Conservation (phyloP, 2,888 invertebrate species). For the Salticus scenicus region DNA sequence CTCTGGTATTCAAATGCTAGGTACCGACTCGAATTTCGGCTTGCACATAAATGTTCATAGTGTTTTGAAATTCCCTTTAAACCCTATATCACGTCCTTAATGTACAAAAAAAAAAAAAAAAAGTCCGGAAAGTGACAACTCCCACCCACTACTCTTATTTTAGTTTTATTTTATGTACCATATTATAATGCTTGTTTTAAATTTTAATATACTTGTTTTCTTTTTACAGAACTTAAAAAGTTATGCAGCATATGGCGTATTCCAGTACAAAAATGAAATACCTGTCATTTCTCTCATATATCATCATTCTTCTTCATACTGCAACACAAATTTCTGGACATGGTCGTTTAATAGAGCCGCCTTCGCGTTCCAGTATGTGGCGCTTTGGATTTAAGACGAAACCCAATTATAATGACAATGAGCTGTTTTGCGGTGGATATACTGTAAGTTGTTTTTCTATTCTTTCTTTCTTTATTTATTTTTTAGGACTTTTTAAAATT, state of each 20-base stretch:
- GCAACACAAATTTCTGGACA: constrained; percentile 68
- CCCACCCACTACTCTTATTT: too few relatives aligned
- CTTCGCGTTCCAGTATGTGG: constrained; percentile 74
- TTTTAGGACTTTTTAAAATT: too few relatives aligned
- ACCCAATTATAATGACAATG: constrained; percentile 73
- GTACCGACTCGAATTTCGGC: too few relatives aligned
- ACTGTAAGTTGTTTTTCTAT: constrained; percentile 76
- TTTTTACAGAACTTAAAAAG: background rate
- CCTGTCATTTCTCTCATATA: background rate
- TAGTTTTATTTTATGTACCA: too few relatives aligned
- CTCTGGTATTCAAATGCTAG: too few relatives aligned
- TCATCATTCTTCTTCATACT: constrained; percentile 15
- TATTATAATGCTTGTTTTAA: too few relatives aligned
- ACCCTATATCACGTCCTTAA: too few relatives aligned
- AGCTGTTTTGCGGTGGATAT: constrained; percentile 74
- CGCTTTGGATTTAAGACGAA: constrained; percentile 82
- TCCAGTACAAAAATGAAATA: background rate
- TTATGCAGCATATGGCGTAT: background rate
- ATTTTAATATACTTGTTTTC: background rate
- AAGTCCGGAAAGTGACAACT: too few relatives aligned
- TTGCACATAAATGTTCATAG: too few relatives aligned
- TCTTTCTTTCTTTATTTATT: background rate
- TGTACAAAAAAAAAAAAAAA: too few relatives aligned
- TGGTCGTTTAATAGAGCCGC: constrained; percentile 73
- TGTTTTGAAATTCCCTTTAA: too few relatives aligned